These are phyloP conservation scores for Anthophora plumipes DNA, from an alignment of 2,888 invertebrate genomes.

Conservation along the genomic window DNA sequence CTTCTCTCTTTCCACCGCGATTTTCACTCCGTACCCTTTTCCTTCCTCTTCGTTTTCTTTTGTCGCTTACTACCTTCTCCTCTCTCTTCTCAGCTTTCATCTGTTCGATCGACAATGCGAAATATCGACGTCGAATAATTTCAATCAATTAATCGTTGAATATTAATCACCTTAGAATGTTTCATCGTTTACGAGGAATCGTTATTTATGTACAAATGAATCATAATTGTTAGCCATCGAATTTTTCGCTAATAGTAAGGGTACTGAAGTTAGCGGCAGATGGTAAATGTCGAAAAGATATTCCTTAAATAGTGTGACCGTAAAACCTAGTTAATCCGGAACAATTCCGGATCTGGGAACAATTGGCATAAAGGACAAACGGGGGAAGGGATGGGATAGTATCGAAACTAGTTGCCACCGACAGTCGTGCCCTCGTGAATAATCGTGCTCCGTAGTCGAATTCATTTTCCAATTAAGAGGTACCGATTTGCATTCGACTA, in stretches of 20 bases:
- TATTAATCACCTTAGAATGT: no score
- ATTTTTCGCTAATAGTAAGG: no score
- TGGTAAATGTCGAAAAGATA: conserved; percentile 38
- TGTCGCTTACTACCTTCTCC: background rate
- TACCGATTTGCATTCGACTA: conserved; percentile 64
- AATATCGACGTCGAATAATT: no score
- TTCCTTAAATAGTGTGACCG: conserved; percentile 56
- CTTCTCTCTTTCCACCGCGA: conserved; percentile 28
- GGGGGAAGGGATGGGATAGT: conserved; percentile 17
- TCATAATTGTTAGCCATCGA: no score
- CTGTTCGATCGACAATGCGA: background rate
- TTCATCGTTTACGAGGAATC: no score
- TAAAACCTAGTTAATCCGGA: conserved; percentile 50
- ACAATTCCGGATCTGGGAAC: conserved; percentile 55
- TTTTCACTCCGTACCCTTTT: conserved; percentile 42
- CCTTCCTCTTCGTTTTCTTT: conserved; percentile 1
- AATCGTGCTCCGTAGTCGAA: conserved; percentile 64
- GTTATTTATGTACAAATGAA: no score
- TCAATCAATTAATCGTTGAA: no score
- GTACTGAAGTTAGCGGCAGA: background rate
- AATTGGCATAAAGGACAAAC: conserved; percentile 46
- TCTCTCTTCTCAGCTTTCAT: background rate
- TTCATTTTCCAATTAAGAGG: conserved; percentile 71
- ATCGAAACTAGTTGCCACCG: conserved; percentile 58
- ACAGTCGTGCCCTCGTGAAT: conserved; percentile 57